Conservation (phyloP, 2,888 invertebrate genomes). For the Phania funesta region DNA sequence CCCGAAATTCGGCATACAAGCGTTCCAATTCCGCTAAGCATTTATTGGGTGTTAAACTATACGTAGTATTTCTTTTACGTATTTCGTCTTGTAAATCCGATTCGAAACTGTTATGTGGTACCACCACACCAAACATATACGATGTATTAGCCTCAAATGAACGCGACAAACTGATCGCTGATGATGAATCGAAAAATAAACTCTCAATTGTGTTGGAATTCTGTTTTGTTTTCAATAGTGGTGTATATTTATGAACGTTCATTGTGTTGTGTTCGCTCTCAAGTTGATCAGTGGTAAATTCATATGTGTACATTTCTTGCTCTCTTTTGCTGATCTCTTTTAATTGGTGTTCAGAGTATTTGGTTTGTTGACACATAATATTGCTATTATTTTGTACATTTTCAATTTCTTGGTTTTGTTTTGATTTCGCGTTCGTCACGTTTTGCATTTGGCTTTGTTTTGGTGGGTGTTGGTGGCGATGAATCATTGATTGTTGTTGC, state of each 20-base stretch:
- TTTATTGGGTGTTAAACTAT: constrained; percentile 75
- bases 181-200: constrained; percentile 57
- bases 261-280: constrained; percentile 27
- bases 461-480: constrained; percentile 14
- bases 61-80: constrained; percentile 62
- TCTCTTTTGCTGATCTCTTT: constrained; percentile 6
- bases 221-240: constrained; percentile 9
- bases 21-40: constrained; percentile 78
- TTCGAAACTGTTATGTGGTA: constrained; percentile 60
- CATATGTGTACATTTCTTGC: constrained; percentile 47
- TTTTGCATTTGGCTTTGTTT: constrained; percentile 29
- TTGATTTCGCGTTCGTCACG: constrained; percentile 72
- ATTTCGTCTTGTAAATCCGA: constrained; percentile 54
- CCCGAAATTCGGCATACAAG: constrained; percentile 77
- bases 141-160: constrained; percentile 74
- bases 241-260: neutral
- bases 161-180: constrained; percentile 76
- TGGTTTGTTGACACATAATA: constrained; percentile 47
- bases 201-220: constrained; percentile 9
- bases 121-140: constrained; percentile 41
- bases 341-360: constrained; percentile 21
- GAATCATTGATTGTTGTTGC: constrained; percentile 38
- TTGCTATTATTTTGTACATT: constrained; percentile 67
- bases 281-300: constrained; percentile 28
- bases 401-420: constrained; percentile 74